Base-by-base conservation (phyloP, 2,113 vertebrate species). In the Rhinoptilus africanus region DNA sequence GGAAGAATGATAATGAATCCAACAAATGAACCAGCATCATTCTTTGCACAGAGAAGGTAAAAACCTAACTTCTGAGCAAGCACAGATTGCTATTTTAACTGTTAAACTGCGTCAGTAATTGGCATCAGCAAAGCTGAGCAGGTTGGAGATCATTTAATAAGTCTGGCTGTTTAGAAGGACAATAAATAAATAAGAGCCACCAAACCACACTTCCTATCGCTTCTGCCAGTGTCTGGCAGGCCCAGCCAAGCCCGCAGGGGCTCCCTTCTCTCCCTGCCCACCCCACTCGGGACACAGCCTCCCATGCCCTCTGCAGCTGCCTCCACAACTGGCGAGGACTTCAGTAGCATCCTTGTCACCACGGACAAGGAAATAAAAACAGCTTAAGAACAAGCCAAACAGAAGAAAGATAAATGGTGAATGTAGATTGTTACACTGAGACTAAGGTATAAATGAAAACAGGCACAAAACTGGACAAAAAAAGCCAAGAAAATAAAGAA, bases 331-430 rank as follows among this genome's bases (percentile, higher is more conserved):
- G 39, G 53, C 64, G 67, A 82, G 56, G 50, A 30, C 37, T 66
- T 50, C 66, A 56, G n/a, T 0, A 79, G 35, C 57, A 60, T 4
- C 82, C 62, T 19, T 45, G 73, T 50, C 73, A 80, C 53, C 54
- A 41, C 0, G 0, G 48, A 62, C 14, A 53, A 20, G 13, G 37
- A 26, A 85, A 74, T 35, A 73, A 1, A 6, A 50, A 6, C 75
- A 72, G 43, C 15, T 53, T 12, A 57, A 48, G 41, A 67, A 51
- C 32, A 91, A 51, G 53, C 63, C 16, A 63, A 92, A 48, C 0
- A 41, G 26, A 76, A 90, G 9, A 67, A 48, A 85, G 34, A n/a
- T 16, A 45, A 15, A 57, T 5, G 11, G 9, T 30, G 39, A 72
- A 32, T 51, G 62, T 1, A 22, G 4, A 3, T 50, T 80, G 89